These are phyloP conservation scores for Cyprinus carpio DNA, from an alignment of 2,113 vertebrate species.

Conservation along the genomic window DNA sequence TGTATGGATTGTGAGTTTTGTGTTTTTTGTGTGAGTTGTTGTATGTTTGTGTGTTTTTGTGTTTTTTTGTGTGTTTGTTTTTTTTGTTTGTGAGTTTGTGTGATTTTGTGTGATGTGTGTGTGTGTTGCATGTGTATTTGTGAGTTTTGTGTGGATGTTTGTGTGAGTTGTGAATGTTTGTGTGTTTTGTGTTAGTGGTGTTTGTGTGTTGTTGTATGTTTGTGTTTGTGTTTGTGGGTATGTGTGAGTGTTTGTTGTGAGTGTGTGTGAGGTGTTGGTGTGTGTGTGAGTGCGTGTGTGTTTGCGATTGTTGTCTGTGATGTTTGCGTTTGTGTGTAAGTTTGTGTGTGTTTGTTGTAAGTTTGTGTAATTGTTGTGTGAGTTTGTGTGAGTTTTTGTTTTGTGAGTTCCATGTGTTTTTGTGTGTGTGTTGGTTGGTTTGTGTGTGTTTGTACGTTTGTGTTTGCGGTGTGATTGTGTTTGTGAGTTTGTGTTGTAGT, in stretches of 20 bases:
- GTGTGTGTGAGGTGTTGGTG: slow-evolving; percentile 44
- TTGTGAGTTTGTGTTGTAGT: slow-evolving; percentile 45
- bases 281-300: slow-evolving; percentile 23
- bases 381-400: not conserved
- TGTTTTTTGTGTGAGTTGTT: no score
- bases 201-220: no score
- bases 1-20: no score
- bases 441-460: slow-evolving; percentile 18
- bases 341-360: slow-evolving; percentile 26
- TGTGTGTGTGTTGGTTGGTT: not conserved
- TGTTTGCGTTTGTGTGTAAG: slow-evolving; percentile 27
- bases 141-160: slow-evolving; percentile 33
- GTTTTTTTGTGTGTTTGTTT: no score
- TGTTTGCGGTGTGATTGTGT: not conserved
- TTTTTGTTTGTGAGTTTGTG: not conserved
- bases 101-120: not conserved
- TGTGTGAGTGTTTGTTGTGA: slow-evolving; percentile 5
- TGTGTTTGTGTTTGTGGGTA: not conserved
- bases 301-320: slow-evolving; percentile 24
- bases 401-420: no score
- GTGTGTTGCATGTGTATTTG: not conserved
- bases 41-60: not conserved
- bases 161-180: slow-evolving; percentile 27
- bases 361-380: not conserved
- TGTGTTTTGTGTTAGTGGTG: no score